A percentile compares a stretch with the other conserved stretches of the same genome.
Evolutionary conservation across 1,140 invertebrate species (phyloP).

Genomic region (Drosophila saltans): DNA sequence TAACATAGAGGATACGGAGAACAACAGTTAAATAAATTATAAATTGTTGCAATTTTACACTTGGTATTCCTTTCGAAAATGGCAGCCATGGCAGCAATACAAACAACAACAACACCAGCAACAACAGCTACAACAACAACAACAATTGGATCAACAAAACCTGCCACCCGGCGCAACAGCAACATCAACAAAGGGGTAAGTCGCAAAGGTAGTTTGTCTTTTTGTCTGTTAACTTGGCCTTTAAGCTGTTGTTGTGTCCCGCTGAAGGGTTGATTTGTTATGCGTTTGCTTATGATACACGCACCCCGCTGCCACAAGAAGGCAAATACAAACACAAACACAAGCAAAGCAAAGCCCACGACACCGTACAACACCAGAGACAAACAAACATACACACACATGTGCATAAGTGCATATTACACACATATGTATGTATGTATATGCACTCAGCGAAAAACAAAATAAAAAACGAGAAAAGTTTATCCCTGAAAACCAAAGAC

Average conservation of each 20-base stretch:
- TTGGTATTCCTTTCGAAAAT: conserved; percentile 26
- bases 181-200: conserved; percentile 68
- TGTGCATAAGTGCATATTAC: background rate
- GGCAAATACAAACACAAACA: conserved; percentile 33
- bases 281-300: conserved; percentile 48
- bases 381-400: background rate
- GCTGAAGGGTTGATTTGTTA: conserved; percentile 54
- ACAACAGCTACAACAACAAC: conserved; percentile 41
- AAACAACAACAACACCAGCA: conserved; percentile 36
- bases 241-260: conserved; percentile 39
- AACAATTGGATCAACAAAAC: conserved; percentile 32
- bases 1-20: conserved; percentile 15
- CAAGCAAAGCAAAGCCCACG: background rate
- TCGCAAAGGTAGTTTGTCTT: conserved; percentile 34
- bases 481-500: background rate
- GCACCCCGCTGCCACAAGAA: conserved; percentile 13
- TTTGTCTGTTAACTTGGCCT: conserved; percentile 67
- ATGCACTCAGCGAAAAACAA: background rate
- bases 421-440: background rate
- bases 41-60: conserved; percentile 39
- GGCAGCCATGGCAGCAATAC: conserved; percentile 57
- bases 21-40: conserved; percentile 23
- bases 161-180: conserved; percentile 29
- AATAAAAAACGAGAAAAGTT: background rate
- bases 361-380: background rate